Conservation (phyloP, 1,140 invertebrate genomes). For the Paraescarpia echinospica region DNA sequence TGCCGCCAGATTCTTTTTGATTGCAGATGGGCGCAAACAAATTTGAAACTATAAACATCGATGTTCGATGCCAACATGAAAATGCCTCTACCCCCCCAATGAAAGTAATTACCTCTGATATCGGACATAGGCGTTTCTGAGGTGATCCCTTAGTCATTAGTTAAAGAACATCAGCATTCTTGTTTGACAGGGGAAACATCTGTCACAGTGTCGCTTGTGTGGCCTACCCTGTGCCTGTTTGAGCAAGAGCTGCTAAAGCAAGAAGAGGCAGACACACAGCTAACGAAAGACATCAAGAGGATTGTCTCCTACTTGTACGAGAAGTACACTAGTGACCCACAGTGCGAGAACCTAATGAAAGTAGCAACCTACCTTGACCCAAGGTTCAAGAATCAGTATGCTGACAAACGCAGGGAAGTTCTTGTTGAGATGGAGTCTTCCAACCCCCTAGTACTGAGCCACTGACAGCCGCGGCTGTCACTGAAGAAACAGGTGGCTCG, state of each 20-base stretch:
- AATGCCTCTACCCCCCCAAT: too few relatives aligned
- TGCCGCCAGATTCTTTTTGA: too few relatives aligned
- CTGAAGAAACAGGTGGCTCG: background rate
- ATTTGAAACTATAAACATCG: too few relatives aligned
- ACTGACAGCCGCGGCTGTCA: background rate
- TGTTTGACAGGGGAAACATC: too few relatives aligned
- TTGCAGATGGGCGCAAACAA: too few relatives aligned
- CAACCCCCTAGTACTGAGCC: background rate
- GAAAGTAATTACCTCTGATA: too few relatives aligned
- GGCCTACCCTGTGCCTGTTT: background rate
- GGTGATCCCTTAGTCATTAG: too few relatives aligned
- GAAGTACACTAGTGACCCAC: background rate
- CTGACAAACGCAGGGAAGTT: background rate
- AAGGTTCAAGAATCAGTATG: background rate
- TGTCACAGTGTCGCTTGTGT: too few relatives aligned
- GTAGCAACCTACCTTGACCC: background rate
- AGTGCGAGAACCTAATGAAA: background rate
- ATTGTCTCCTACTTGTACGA: background rate
- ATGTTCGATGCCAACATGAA: too few relatives aligned
- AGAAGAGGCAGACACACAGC: background rate
- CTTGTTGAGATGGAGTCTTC: background rate
- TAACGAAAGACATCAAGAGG: background rate
- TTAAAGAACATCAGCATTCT: too few relatives aligned
- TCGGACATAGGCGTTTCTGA: too few relatives aligned
- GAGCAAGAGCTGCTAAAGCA: background rate